phyloP scores from a whole-genome alignment of 2,113 vertebrate species.

The Tetrao urogallus region DNA sequence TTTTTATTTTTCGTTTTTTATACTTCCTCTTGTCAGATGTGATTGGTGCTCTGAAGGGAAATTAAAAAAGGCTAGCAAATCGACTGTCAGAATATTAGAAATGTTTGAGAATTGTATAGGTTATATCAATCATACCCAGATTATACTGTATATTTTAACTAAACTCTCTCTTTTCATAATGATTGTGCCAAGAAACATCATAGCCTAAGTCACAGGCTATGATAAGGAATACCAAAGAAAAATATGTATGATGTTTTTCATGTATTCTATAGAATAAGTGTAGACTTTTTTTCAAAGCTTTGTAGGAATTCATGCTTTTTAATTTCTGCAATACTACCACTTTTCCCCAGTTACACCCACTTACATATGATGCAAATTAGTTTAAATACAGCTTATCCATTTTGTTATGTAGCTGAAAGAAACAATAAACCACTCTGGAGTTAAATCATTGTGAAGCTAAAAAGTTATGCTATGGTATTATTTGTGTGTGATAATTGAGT shows the following conservation, averaged over 20 bases:
- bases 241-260: not conserved
- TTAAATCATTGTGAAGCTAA: not conserved
- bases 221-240: not conserved
- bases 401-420: not conserved
- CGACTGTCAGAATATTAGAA: slow-evolving; percentile 31
- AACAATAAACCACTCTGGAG: too few relatives aligned
- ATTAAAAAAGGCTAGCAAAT: slow-evolving; percentile 3
- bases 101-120: not conserved
- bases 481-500: not conserved
- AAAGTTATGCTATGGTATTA: not conserved
- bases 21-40: not conserved
- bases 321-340: not conserved
- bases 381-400: not conserved
- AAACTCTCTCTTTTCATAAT: not conserved
- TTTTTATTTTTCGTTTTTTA: not conserved
- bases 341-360: not conserved
- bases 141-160: not conserved
- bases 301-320: not conserved
- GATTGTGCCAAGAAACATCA: not conserved
- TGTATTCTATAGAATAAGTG: not conserved
- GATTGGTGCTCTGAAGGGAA: not conserved
- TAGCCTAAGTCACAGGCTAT: not conserved
- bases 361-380: not conserved
- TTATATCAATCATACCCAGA: slow-evolving; percentile 1
- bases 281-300: not conserved